Conservation (phyloP, 1,140 invertebrate genomes). For the Ridgeia piscesae region DNA sequence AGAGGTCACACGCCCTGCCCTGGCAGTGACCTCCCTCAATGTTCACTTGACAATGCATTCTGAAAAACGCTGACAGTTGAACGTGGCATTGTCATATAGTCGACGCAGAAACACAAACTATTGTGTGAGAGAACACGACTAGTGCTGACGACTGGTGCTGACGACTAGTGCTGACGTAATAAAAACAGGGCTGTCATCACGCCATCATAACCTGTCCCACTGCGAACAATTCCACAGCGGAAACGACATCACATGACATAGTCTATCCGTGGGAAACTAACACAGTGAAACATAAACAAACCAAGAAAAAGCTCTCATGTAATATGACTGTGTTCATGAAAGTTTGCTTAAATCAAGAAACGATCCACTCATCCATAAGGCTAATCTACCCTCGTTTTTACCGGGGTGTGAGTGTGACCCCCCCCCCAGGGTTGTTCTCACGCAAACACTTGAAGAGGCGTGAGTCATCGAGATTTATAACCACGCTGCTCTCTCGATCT, state of each 20-base stretch:
- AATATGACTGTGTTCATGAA: background rate
- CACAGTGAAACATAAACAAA: background rate
- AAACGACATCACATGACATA: too few relatives aligned
- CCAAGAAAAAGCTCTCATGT: background rate
- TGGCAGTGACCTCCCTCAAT: background rate
- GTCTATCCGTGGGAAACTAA: too few relatives aligned
- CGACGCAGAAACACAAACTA: background rate
- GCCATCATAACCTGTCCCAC: too few relatives aligned
- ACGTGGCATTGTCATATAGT: background rate
- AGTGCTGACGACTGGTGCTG: too few relatives aligned
- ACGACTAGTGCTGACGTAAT: too few relatives aligned
- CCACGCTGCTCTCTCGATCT: background rate
- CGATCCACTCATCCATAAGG: background rate
- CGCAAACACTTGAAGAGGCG: background rate
- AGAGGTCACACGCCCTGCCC: background rate
- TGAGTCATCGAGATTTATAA: background rate
- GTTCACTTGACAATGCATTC: background rate
- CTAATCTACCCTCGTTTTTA: background rate
- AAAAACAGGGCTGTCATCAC: too few relatives aligned
- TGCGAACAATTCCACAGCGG: too few relatives aligned
- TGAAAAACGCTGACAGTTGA: background rate
- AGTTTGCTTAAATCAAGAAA: background rate
- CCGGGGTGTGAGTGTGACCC: background rate
- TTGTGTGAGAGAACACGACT: too few relatives aligned
- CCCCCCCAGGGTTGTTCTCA: background rate